phyloP scores from a whole-genome alignment of 2,113 vertebrate species.

The Microtus montanus region DNA sequence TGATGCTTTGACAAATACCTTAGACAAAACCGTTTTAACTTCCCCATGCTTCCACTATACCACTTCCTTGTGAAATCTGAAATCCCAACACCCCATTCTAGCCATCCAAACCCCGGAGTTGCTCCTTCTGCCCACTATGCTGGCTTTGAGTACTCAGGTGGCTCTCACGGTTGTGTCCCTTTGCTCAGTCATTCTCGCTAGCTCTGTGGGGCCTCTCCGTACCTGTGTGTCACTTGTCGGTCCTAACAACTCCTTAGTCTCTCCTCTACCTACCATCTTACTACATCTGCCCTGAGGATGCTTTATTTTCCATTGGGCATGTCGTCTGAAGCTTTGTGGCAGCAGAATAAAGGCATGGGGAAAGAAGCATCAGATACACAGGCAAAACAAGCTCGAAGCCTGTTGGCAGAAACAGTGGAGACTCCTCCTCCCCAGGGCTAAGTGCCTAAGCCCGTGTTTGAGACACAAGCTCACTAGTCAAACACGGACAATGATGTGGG shows the following conservation, averaged over 20 bases:
- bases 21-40: neutral
- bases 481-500: too few species aligned
- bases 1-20: neutral
- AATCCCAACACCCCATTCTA: neutral
- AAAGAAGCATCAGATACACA: neutral
- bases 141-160: neutral
- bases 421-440: neutral
- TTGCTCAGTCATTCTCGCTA: too few species aligned
- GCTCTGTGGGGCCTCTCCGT: neutral
- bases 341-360: neutral
- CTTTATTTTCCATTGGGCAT: neutral
- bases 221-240: neutral
- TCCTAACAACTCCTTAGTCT: neutral
- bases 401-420: neutral
- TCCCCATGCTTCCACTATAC: too few species aligned
- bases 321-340: neutral
- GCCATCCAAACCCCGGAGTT: neutral
- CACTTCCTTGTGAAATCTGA: conserved; percentile 9
- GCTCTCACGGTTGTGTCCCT: neutral
- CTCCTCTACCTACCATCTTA: neutral
- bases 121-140: neutral
- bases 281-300: neutral
- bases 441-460: too few species aligned
- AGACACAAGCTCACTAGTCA: too few species aligned
- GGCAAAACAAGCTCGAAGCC: neutral